Base-by-base conservation (phyloP, 2,113 vertebrate genomes). In the Brachypodius melanocephalos region DNA sequence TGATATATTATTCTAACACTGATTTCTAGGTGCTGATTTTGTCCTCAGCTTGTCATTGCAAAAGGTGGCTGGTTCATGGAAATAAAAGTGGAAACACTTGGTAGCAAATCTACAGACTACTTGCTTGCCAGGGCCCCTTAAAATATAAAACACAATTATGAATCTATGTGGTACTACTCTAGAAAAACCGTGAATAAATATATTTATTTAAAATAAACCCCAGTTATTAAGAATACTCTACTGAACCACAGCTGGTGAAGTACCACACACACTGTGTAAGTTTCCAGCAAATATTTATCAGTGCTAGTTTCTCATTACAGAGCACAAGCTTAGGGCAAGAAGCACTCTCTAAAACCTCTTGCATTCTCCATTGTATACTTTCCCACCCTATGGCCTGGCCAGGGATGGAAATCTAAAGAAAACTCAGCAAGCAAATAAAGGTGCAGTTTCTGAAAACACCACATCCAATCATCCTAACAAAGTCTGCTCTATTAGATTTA, bases 341-440 rank as follows among this genome's bases (percentile, higher is more conserved):
- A 95, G 13, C 15, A 71, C 52, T 75, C 45, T 55, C 16, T 36
- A 85, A 90, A 77, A 55, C 15, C 51, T 90, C 52, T 45, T 71
- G 48, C 59, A 58, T 69, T 93, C 59, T 48, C 10, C 40, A 17
- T 0, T 45, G 51, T 51, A 38, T 59, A 58, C 48, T 72, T 43
- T 57, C 88, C 48, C 42, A 77, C 22, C 49, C 57, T 63, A 58
- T 43, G 96, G 90, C 85, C 72, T 92, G 88, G 51, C 36, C 10
- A 83, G 42, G 49, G 74, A 94, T 36, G 89, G 65, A 96, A 95
- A 95, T 49, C 57, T 89, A 82, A 90, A 94, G 88, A 82, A 75
- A 95, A 96, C 84, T 86, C 68, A 92, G 69, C 42, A 85, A 57
- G 90, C 65, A 96, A 97, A 97, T 76, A 98, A 93, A 97, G 94